These are phyloP conservation scores for Periphyllus acericola DNA, from an alignment of 2,888 invertebrate species.

Conservation along the genomic window DNA sequence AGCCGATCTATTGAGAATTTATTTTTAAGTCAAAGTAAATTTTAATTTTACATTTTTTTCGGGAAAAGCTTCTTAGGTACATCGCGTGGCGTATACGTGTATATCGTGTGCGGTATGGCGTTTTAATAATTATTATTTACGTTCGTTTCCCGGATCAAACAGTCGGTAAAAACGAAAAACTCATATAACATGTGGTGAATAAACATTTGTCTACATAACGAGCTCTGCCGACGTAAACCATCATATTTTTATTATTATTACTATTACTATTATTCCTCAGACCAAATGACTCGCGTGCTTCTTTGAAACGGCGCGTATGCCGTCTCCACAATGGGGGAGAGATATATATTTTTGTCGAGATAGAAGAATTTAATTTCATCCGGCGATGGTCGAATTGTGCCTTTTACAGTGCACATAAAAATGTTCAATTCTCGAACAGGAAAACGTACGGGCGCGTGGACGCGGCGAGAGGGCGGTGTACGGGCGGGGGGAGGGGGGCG, in stretches of 20 bases:
- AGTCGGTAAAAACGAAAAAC: neutral
- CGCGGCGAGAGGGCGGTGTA: neutral
- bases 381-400: constrained; percentile 54
- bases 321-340: constrained; percentile 18
- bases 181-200: neutral
- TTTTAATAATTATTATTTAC: neutral
- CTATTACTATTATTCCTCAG: constrained; percentile 41
- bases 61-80: no score
- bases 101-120: neutral
- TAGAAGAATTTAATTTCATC: constrained; percentile 61
- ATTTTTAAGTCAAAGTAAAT: no score
- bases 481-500: neutral
- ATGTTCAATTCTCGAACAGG: constrained; percentile 57
- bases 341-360: constrained; percentile 56
- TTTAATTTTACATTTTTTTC: no score
- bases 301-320: constrained; percentile 24
- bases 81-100: neutral
- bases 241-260: neutral
- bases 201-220: constrained; percentile 36
- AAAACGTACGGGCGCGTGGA: constrained; percentile 19
- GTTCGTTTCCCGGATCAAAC: neutral
- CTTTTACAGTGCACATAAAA: constrained; percentile 57
- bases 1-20: no score
- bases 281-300: constrained; percentile 38
- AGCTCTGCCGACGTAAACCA: constrained; percentile 20